These are phyloP conservation scores for Himalopsyche tibetana DNA, from an alignment of 2,888 invertebrate genomes.

Conservation along the genomic window DNA sequence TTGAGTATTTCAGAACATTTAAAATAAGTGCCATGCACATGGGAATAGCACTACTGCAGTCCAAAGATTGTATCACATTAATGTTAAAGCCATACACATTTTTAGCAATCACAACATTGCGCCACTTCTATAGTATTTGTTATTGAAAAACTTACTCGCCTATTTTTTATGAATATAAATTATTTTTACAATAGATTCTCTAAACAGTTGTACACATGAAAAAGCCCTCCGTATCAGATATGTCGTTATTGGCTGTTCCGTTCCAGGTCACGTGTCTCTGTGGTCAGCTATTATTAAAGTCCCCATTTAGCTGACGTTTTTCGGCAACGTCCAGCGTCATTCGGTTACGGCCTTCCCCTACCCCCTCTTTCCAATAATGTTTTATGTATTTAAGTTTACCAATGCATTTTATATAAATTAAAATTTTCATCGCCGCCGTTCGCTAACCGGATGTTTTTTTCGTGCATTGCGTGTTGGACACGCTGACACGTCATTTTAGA, in stretches of 20 bases:
- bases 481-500: too few relatives aligned
- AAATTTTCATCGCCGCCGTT: neutral
- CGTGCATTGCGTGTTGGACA: neutral
- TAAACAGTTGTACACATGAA: constrained; percentile 2
- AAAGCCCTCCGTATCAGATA: constrained; percentile 1
- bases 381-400: neutral
- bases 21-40: too few relatives aligned
- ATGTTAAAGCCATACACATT: neutral
- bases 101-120: neutral
- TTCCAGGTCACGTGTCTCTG: neutral
- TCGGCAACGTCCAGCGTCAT: neutral
- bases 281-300: constrained; percentile 20
- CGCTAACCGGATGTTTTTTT: neutral
- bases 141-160: neutral
- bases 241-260: constrained; percentile 28
- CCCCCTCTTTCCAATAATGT: neutral
- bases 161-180: neutral
- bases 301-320: constrained; percentile 24
- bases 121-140: neutral
- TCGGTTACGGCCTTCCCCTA: too few relatives aligned
- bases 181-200: neutral
- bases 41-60: too few relatives aligned
- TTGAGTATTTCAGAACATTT: too few relatives aligned
- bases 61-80: neutral
- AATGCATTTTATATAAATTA: neutral